Evolutionary conservation across 1,140 invertebrate genomes (phyloP).

Genomic region (Goniozus legneri): DNA sequence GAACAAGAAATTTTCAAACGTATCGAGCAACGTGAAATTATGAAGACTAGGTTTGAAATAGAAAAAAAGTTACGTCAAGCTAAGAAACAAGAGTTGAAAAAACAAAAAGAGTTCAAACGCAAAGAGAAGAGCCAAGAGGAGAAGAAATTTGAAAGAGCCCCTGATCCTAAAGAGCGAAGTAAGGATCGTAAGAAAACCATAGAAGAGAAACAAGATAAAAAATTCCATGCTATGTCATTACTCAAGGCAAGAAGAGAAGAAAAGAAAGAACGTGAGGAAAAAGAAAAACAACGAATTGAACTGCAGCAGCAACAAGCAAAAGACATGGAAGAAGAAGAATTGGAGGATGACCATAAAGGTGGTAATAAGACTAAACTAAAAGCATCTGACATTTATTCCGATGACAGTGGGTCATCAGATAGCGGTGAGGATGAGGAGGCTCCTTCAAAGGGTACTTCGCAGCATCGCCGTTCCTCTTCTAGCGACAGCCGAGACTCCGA

Average conservation of each 20-base stretch:
- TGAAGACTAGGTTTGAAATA: slow-evolving; percentile 96
- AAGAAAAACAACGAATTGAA: slow-evolving; percentile 58
- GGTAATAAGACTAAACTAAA: slow-evolving; percentile 70
- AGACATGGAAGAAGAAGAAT: slow-evolving; percentile 58
- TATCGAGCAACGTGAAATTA: slow-evolving; percentile 87
- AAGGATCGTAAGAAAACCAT: slow-evolving; percentile 91
- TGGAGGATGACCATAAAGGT: slow-evolving; percentile 54
- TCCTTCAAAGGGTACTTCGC: slow-evolving; percentile 44
- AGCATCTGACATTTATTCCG: slow-evolving; percentile 93
- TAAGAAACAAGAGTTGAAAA: slow-evolving; percentile 75
- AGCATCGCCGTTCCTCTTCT: slow-evolving; percentile 54
- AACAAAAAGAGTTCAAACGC: slow-evolving; percentile 60
- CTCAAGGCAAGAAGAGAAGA: slow-evolving; percentile 87
- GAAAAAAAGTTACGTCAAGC: slow-evolving; percentile 89
- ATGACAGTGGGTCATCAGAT: slow-evolving; percentile 74
- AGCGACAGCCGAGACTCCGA: slow-evolving; percentile 56
- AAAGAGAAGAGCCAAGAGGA: slow-evolving; percentile 57
- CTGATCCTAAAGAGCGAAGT: slow-evolving; percentile 74
- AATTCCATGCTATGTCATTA: slow-evolving; percentile 87
- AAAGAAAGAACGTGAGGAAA: slow-evolving; percentile 67
- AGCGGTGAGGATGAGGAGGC: slow-evolving; percentile 69
- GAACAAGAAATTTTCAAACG: slow-evolving; percentile 97
- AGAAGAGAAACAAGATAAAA: slow-evolving; percentile 82
- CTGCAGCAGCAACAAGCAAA: slow-evolving; percentile 57
- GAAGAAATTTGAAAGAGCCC: slow-evolving; percentile 54